These are phyloP conservation scores for Drosophila meridiana DNA, from an alignment of 2,888 invertebrate genomes.

Conservation along the genomic window DNA sequence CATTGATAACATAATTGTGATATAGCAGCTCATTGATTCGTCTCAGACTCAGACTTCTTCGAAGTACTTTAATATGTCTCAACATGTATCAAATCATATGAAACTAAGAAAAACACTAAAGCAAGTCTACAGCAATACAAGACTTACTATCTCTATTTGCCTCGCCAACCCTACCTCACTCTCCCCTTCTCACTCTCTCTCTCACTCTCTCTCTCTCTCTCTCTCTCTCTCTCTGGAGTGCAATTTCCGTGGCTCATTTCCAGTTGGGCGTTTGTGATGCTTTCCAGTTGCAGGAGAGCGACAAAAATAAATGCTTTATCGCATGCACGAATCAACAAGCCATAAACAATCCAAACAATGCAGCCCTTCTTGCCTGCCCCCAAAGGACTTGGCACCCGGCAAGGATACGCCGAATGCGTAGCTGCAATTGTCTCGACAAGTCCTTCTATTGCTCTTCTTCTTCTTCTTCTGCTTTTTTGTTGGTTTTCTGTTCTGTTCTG, in stretches of 20 bases:
- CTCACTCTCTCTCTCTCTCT: neutral
- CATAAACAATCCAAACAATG: constrained; percentile 66
- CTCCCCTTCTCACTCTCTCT: neutral
- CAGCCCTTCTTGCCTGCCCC: constrained; percentile 10
- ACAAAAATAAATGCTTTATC: constrained; percentile 68
- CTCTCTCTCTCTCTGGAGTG: neutral
- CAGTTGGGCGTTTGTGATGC: neutral
- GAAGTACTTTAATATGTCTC: no score
- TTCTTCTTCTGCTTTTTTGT: neutral
- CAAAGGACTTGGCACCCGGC: constrained; percentile 45
- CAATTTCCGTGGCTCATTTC: constrained; percentile 8
- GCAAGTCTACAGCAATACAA: neutral
- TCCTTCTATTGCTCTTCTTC: constrained; percentile 4
- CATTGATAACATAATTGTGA: no score
- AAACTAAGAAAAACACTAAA: neutral
- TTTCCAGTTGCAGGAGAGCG: constrained; percentile 20
- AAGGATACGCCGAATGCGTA: constrained; percentile 39
- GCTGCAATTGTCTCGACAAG: constrained; percentile 38
- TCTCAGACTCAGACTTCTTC: no score
- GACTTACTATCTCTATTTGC: neutral
- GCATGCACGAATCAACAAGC: constrained; percentile 69
- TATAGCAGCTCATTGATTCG: no score
- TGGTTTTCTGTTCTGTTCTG: constrained; percentile 17
- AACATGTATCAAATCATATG: neutral
- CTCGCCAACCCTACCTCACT: no score